A percentile compares a stretch with the other conserved stretches of the same genome.
These are phyloP conservation scores for Lacanobia wlatinum DNA, from an alignment of 2,888 invertebrate genomes.

Conservation along the genomic window DNA sequence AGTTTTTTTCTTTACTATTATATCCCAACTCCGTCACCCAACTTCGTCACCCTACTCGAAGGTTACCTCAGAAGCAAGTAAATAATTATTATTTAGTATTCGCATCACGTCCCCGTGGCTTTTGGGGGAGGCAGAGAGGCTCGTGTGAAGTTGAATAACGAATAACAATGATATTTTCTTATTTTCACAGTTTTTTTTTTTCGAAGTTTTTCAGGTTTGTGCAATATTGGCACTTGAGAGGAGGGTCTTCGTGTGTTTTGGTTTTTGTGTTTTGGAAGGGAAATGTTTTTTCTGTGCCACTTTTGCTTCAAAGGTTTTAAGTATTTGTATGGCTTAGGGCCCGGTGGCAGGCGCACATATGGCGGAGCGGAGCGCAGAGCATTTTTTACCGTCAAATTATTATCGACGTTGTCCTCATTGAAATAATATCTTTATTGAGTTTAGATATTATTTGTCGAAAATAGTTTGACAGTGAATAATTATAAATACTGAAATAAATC, in stretches of 20 bases:
- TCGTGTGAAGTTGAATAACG: conserved; percentile 82
- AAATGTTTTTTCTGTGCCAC: background rate
- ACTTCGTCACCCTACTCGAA: conserved; percentile 42
- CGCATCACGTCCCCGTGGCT: conserved; percentile 64
- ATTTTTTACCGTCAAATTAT: too few species aligned
- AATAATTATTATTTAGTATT: conserved; percentile 72
- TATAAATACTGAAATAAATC: too few species aligned
- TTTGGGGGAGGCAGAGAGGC: conserved; percentile 67
- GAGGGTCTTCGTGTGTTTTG: background rate
- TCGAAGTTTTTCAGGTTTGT: conserved; percentile 24
- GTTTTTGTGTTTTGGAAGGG: background rate
- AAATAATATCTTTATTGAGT: too few species aligned
- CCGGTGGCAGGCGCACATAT: too few species aligned
- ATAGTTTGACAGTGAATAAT: too few species aligned
- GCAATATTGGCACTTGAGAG: background rate
- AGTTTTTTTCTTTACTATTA: too few species aligned
- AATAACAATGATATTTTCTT: conserved; percentile 81
- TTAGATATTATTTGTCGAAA: too few species aligned
- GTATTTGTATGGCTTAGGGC: too few species aligned
- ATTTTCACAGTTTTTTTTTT: conserved; percentile 65
- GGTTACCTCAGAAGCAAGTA: conserved; percentile 67
- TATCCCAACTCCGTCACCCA: background rate
- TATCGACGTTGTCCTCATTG: too few species aligned
- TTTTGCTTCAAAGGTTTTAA: conserved; percentile 15
- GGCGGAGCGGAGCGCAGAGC: too few species aligned